Conservation (phyloP, 1,140 invertebrate genomes). For the Heliconius himera region DNA sequence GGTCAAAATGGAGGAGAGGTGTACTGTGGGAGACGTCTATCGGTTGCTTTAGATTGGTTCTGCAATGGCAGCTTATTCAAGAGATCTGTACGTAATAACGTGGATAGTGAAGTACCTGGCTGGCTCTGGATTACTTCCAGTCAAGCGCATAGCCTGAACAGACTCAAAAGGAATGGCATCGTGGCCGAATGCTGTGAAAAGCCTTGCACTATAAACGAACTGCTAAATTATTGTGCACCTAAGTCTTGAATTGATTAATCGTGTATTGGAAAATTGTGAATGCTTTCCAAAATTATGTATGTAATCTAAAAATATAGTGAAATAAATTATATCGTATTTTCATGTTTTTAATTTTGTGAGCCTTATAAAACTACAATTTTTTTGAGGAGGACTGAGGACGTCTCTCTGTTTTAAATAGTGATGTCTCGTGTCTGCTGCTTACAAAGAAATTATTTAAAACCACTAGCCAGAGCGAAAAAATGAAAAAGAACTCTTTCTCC, state of each 20-base stretch:
- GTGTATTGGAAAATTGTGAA: not conserved
- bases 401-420: not conserved
- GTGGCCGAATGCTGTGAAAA: constrained; percentile 34
- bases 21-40: constrained; percentile 5
- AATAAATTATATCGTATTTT: not conserved
- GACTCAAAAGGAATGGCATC: constrained; percentile 7
- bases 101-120: not conserved
- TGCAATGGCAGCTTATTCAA: constrained; percentile 14
- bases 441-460: too few relatives aligned
- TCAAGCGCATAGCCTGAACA: not conserved
- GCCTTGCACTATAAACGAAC: constrained; percentile 31
- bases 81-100: not conserved
- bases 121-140: constrained; percentile 2
- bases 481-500: too few relatives aligned
- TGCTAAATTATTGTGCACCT: constrained; percentile 30
- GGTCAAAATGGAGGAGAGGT: not conserved
- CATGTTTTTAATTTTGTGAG: not conserved
- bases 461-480: too few relatives aligned
- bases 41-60: constrained; percentile 11
- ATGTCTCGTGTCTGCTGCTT: too few relatives aligned
- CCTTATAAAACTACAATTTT: too few relatives aligned
- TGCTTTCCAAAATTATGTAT: not conserved
- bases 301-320: not conserved
- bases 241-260: not conserved
- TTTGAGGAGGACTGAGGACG: not conserved